phyloP scores from a whole-genome alignment of 2,888 invertebrate species.

The Melieria crassipennis region DNA sequence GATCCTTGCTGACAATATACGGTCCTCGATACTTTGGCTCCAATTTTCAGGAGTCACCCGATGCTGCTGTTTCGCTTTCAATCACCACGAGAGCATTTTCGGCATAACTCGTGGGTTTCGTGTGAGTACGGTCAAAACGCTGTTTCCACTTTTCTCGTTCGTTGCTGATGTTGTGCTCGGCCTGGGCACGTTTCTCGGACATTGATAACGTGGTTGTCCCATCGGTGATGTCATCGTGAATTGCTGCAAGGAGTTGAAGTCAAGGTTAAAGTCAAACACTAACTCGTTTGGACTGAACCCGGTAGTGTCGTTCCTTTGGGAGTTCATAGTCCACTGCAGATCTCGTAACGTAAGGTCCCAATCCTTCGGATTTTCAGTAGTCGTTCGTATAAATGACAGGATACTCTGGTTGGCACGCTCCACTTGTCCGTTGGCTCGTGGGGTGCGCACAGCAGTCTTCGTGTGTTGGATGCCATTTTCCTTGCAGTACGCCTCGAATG shows the following conservation, averaged over 20 bases:
- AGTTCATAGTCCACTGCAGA: constrained; percentile 41
- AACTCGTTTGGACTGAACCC: constrained; percentile 33
- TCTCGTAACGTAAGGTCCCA: constrained; percentile 37
- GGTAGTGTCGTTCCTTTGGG: constrained; percentile 25
- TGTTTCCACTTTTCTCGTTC: constrained; percentile 27
- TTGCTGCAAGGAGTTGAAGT: not conserved
- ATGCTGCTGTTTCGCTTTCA: constrained; percentile 31
- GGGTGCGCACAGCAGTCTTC: constrained; percentile 46
- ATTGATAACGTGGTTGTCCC: not conserved
- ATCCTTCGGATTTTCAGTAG: constrained; percentile 32
- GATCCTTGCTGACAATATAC: constrained; percentile 32
- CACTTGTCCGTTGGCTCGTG: constrained; percentile 42
- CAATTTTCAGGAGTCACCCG: constrained; percentile 41
- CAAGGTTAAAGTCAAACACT: constrained; percentile 12
- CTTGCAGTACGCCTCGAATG: constrained; percentile 39
- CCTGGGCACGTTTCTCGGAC: constrained; percentile 7
- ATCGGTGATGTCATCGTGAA: constrained; percentile 5
- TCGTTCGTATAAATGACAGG: constrained; percentile 43
- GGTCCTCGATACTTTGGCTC: constrained; percentile 39
- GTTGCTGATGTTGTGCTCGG: constrained; percentile 13
- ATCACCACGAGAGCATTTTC: constrained; percentile 26
- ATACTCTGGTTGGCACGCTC: constrained; percentile 42
- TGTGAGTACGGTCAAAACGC: constrained; percentile 28
- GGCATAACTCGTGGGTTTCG: constrained; percentile 2
- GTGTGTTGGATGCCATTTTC: constrained; percentile 31